Conservation (phyloP, 2,888 invertebrate genomes). For the Taphrorychus bicolor region DNA sequence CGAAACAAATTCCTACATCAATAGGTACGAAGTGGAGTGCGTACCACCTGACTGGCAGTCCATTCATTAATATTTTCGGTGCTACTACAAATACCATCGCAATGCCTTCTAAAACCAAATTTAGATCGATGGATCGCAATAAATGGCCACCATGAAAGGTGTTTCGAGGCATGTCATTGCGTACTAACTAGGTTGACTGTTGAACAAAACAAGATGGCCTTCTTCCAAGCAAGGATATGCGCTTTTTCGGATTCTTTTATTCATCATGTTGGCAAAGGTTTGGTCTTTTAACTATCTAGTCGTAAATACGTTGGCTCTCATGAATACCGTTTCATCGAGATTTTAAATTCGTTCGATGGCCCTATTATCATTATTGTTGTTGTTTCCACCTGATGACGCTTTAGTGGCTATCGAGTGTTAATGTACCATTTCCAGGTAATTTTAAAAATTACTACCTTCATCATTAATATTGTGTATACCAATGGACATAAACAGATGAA, state of each 20-base stretch:
- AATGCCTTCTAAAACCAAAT: not conserved
- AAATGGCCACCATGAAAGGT: slow-evolving; percentile 14
- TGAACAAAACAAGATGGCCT: slow-evolving; percentile 32
- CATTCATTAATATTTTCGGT: slow-evolving; percentile 8
- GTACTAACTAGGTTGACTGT: slow-evolving; percentile 30
- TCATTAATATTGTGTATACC: too few species aligned
- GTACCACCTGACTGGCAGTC: too few species aligned
- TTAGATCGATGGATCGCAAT: slow-evolving; percentile 4
- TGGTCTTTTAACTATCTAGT: not conserved
- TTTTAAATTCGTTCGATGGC: too few species aligned
- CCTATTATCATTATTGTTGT: too few species aligned
- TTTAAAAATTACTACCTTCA: not conserved
- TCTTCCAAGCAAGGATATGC: slow-evolving; percentile 29
- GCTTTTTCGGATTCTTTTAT: not conserved
- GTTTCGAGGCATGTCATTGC: slow-evolving; percentile 12
- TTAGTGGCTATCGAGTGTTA: not conserved
- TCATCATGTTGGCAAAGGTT: not conserved
- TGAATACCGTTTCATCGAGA: too few species aligned
- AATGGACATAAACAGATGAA: too few species aligned
- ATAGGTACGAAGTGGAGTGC: too few species aligned
- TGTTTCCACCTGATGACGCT: too few species aligned
- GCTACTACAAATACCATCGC: slow-evolving; percentile 6
- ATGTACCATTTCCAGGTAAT: not conserved
- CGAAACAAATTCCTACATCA: too few species aligned
- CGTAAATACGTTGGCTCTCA: too few species aligned